Conservation (phyloP, 2,797 vertebrate species). For the Sebastes miniatus region DNA sequence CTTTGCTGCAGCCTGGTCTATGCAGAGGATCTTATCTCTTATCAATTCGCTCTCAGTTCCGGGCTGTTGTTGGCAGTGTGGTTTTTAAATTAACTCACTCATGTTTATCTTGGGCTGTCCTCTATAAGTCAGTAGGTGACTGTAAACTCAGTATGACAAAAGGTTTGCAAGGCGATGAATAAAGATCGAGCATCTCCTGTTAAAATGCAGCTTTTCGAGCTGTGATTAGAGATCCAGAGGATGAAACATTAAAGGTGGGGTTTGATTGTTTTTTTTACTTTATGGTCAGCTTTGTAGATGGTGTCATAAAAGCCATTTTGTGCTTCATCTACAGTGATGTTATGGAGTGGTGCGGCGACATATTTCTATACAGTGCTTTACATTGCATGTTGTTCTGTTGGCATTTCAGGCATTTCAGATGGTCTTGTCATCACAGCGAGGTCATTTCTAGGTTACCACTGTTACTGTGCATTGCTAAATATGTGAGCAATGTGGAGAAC, state of each 20-base stretch:
- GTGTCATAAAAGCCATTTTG: neutral
- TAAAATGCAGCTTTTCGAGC: neutral
- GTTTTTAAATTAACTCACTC: neutral
- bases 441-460: neutral
- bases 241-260: neutral
- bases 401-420: conserved; percentile 59
- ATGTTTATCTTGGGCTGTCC: conserved; percentile 6
- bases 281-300: neutral
- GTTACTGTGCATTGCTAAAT: neutral
- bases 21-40: neutral
- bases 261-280: neutral
- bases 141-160: neutral
- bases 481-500: neutral
- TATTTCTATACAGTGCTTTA: neutral
- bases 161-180: neutral
- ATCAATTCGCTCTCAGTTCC: neutral
- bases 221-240: neutral
- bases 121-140: neutral
- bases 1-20: neutral
- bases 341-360: neutral
- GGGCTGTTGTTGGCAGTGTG: neutral
- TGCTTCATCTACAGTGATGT: neutral
- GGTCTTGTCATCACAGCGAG: conserved; percentile 26
- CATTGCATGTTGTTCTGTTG: conserved; percentile 7
- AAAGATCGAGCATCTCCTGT: neutral